Conservation (phyloP, 2,888 invertebrate species). For the Agrochola circellaris region DNA sequence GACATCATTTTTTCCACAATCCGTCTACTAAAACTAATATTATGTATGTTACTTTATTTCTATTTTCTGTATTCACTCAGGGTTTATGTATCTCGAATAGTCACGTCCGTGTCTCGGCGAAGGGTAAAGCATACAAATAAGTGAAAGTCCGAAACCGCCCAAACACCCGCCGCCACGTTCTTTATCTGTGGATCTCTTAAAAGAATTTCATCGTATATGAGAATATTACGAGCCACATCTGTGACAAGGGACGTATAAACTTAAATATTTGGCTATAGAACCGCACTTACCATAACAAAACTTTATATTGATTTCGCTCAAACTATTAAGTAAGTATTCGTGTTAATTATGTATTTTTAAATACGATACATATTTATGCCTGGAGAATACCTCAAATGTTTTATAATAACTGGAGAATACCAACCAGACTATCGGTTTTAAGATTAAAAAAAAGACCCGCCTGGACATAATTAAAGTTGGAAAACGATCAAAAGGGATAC, state of each 20-base stretch:
- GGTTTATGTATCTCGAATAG: constrained; percentile 91
- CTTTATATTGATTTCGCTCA: constrained; percentile 63
- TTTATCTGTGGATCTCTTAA: constrained; percentile 90
- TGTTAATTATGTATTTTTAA: neutral
- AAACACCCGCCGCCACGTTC: constrained; percentile 88
- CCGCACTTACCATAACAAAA: constrained; percentile 69
- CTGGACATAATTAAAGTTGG: neutral
- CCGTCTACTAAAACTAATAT: constrained; percentile 88
- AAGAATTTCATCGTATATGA: constrained; percentile 90
- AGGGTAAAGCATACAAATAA: constrained; percentile 90
- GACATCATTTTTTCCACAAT: constrained; percentile 81
- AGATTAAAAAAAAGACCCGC: neutral
- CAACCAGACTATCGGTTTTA: neutral
- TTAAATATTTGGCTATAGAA: constrained; percentile 81
- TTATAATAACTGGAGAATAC: neutral
- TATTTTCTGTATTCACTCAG: constrained; percentile 91
- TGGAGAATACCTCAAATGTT: neutral
- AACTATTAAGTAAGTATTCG: constrained; percentile 14
- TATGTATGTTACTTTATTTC: constrained; percentile 91
- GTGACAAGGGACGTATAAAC: constrained; percentile 89
- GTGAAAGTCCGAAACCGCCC: constrained; percentile 89
- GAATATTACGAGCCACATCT: constrained; percentile 90
- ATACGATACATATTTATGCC: neutral
- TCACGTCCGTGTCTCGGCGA: constrained; percentile 88
- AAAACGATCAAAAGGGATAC: neutral